These are phyloP conservation scores for Papilio dardanus DNA, from an alignment of 1,140 invertebrate genomes.

Conservation along the genomic window DNA sequence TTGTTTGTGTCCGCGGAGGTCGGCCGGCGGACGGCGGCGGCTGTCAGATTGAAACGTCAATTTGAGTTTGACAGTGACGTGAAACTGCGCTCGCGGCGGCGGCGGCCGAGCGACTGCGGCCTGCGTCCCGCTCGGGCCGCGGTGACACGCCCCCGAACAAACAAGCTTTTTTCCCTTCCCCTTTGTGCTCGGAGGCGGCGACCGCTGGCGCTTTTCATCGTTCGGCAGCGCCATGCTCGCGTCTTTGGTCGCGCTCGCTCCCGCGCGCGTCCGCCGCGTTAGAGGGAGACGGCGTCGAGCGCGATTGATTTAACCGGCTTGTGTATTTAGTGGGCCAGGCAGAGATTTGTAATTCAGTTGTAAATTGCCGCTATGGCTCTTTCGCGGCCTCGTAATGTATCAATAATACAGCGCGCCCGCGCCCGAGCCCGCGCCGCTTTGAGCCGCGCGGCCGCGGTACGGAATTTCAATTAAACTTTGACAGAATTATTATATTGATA, in stretches of 20 bases:
- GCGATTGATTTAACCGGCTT: slow-evolving; percentile 76
- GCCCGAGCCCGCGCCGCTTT: too few species aligned
- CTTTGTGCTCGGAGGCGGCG: slow-evolving; percentile 62
- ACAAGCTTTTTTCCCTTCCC: slow-evolving; percentile 70
- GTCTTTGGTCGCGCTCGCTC: slow-evolving; percentile 48
- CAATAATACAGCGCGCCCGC: slow-evolving; percentile 75
- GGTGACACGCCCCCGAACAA: slow-evolving; percentile 71
- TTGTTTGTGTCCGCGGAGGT: slow-evolving; percentile 41
- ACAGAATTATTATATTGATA: slow-evolving; percentile 81
- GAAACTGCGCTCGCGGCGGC: slow-evolving; percentile 60
- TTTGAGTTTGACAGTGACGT: slow-evolving; percentile 39
- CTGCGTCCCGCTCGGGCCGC: slow-evolving; percentile 51
- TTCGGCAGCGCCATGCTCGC: slow-evolving; percentile 44
- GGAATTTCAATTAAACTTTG: slow-evolving; percentile 80
- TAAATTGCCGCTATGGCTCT: slow-evolving; percentile 75
- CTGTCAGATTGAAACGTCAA: slow-evolving; percentile 70
- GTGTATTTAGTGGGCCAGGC: slow-evolving; percentile 76
- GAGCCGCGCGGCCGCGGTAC: slow-evolving; percentile 49
- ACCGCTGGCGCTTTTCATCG: slow-evolving; percentile 55
- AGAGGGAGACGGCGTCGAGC: slow-evolving; percentile 47
- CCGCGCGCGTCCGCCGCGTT: not conserved
- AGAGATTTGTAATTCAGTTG: slow-evolving; percentile 80
- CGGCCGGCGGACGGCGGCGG: slow-evolving; percentile 47
- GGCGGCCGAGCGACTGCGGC: slow-evolving; percentile 65
- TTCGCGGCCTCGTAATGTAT: slow-evolving; percentile 74